phyloP scores from a whole-genome alignment of 2,888 invertebrate genomes.

The Amiota mariae region DNA sequence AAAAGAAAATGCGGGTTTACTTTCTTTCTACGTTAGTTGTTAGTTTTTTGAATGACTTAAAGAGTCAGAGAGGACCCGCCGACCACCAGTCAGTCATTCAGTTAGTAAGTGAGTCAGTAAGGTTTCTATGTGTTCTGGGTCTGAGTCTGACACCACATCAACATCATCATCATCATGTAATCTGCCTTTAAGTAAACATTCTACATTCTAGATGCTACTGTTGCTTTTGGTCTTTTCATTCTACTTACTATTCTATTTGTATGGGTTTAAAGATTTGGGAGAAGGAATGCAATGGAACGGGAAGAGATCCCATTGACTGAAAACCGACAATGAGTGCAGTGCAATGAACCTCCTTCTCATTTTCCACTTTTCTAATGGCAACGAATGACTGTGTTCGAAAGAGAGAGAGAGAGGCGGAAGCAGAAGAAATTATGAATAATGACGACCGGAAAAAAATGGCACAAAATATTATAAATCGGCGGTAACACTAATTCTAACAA shows the following conservation, averaged over 20 bases:
- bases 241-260: no score
- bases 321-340: conserved; percentile 4
- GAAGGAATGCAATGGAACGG: no score
- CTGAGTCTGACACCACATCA: conserved; percentile 39
- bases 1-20: background rate
- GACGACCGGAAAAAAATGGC: conserved; percentile 5
- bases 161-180: conserved; percentile 8
- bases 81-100: conserved; percentile 1
- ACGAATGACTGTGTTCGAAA: background rate
- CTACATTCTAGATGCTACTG: background rate
- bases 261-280: no score
- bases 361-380: background rate
- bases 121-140: no score
- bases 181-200: conserved; percentile 1
- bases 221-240: background rate
- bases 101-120: no score
- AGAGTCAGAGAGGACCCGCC: no score
- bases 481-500: conserved; percentile 18
- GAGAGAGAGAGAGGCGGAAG: background rate
- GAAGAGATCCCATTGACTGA: no score
- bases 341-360: conserved; percentile 7
- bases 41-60: no score
- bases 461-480: conserved; percentile 26
- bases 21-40: no score
- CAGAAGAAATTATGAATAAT: background rate